A percentile compares a stretch with the other conserved stretches of the same genome.
Evolutionary conservation across 2,113 vertebrate genomes (phyloP).

Genomic region (Leuciscus idus): DNA sequence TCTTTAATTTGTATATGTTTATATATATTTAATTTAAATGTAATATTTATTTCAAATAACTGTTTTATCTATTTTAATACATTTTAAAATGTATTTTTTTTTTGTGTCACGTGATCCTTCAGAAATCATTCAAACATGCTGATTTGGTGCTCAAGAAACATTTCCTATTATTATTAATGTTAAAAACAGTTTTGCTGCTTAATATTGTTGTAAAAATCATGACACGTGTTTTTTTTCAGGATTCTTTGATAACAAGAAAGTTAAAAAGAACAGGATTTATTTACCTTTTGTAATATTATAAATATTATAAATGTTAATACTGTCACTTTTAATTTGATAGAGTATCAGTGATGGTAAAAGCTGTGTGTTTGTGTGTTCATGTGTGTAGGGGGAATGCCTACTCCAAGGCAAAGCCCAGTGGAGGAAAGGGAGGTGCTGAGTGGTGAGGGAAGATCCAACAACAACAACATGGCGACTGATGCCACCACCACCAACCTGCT

Average conservation of each 20-base stretch:
- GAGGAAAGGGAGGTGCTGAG: conserved; percentile 52
- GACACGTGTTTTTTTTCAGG: neutral
- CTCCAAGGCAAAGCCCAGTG: conserved; percentile 55
- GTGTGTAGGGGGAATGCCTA: conserved; percentile 54
- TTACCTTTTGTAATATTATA: neutral
- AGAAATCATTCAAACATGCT: neutral
- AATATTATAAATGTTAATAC: too few relatives aligned
- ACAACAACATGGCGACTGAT: conserved; percentile 58
- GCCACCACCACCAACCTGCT: conserved; percentile 56
- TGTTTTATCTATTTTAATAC: too few relatives aligned
- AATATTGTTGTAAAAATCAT: neutral
- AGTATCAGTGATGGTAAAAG: neutral
- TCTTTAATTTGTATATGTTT: too few relatives aligned
- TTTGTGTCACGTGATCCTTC: neutral
- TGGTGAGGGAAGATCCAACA: conserved; percentile 46
- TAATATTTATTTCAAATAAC: too few relatives aligned
- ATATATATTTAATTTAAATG: too few relatives aligned
- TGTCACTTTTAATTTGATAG: neutral
- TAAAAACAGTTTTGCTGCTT: neutral
- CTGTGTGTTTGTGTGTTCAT: conserved; percentile 40
- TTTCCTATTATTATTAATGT: neutral
- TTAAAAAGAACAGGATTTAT: neutral
- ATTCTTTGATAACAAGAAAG: neutral
- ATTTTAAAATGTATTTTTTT: too few relatives aligned
- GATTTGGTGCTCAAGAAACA: neutral